phyloP scores from a whole-genome alignment of 2,797 vertebrate species.

The Mormyrops boulengeri region DNA sequence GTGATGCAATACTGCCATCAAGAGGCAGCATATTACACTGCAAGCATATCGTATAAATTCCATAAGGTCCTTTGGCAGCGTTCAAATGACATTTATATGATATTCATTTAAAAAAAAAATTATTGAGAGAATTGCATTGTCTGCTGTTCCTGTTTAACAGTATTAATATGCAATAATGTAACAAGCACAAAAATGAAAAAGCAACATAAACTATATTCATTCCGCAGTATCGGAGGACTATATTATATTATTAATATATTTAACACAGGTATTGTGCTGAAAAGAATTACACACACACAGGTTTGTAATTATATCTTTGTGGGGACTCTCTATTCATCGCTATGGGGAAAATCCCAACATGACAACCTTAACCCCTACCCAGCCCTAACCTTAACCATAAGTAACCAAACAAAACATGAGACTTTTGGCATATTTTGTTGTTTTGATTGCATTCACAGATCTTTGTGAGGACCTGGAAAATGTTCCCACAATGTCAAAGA shows the following conservation, averaged over 20 bases:
- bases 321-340: neutral
- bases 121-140: neutral
- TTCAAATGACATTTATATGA: neutral
- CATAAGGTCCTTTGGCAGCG: neutral
- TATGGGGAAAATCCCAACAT: neutral
- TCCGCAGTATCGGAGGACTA: neutral
- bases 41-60: neutral
- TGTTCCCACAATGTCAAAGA: too few relatives aligned
- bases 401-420: too few relatives aligned
- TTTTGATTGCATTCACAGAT: too few relatives aligned
- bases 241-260: neutral
- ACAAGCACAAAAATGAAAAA: neutral
- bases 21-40: slow-evolving; percentile 10
- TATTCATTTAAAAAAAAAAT: neutral
- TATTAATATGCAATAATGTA: neutral
- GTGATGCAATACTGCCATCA: slow-evolving; percentile 32
- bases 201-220: neutral
- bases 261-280: neutral
- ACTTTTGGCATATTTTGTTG: too few relatives aligned
- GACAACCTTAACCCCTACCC: neutral
- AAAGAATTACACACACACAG: neutral
- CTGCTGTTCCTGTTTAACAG: neutral
- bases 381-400: neutral
- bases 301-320: neutral
- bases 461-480: too few relatives aligned